A percentile compares a stretch with the other conserved stretches of the same genome.
Conservation (phyloP, 2,113 vertebrate species). For the Stomatorhinus ivindoensis region DNA sequence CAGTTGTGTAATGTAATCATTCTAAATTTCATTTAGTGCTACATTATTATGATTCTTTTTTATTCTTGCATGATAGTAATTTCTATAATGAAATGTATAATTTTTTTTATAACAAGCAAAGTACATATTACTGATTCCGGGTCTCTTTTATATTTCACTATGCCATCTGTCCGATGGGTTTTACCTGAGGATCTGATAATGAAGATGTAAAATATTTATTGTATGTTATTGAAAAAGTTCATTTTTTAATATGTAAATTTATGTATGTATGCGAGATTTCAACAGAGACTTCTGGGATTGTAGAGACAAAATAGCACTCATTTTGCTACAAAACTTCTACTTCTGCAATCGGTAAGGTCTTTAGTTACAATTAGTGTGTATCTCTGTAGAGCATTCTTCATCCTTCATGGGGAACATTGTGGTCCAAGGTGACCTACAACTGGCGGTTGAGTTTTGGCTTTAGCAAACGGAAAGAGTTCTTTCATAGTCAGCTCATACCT, state of each 20-base stretch:
- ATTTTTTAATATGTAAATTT: background rate
- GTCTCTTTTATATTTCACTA: background rate
- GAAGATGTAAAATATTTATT: background rate
- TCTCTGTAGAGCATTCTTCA: background rate
- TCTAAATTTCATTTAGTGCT: background rate
- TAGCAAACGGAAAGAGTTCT: background rate
- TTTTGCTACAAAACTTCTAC: slow-evolving; percentile 2
- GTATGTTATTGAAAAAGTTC: background rate
- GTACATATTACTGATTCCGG: slow-evolving; percentile 2
- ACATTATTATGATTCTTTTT: background rate
- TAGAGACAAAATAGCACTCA: background rate
- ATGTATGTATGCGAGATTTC: background rate
- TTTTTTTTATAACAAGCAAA: slow-evolving; percentile 4
- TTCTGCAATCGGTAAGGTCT: background rate
- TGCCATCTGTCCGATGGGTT: background rate
- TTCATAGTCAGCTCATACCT: background rate
- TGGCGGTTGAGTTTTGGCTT: background rate
- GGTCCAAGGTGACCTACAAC: slow-evolving; percentile 2
- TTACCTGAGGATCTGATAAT: slow-evolving; percentile 2
- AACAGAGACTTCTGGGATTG: background rate
- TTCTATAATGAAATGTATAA: slow-evolving; percentile 2
- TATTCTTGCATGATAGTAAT: slow-evolving; percentile 2
- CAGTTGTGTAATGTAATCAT: slow-evolving; percentile 1
- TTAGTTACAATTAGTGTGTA: background rate
- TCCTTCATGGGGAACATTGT: background rate